Conservation (phyloP, 2,888 invertebrate species). For the Caenorhabditis sulstoni region DNA sequence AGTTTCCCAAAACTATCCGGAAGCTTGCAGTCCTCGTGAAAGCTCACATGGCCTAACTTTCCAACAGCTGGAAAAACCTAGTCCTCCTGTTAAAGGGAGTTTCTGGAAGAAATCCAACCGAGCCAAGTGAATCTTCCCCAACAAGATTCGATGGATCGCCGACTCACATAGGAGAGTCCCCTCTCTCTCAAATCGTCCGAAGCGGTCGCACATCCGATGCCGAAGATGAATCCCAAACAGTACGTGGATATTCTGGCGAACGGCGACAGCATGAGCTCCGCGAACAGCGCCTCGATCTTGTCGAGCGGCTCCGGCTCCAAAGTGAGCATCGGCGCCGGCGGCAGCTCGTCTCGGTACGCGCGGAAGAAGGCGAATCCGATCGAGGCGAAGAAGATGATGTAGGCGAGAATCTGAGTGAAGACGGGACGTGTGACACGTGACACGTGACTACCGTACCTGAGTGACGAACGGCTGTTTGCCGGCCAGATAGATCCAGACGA, state of each 20-base stretch:
- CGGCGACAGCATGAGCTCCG: conserved; percentile 58
- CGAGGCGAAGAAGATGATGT: conserved; percentile 35
- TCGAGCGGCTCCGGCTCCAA: conserved; percentile 66
- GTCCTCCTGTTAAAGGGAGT: too few species aligned
- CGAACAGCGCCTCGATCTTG: conserved; percentile 50
- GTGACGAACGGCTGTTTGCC: conserved; percentile 39
- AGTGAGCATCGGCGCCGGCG: conserved; percentile 71
- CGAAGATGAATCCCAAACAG: conserved; percentile 70
- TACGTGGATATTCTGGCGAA: conserved; percentile 56
- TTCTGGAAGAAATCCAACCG: too few species aligned
- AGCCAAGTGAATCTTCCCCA: too few species aligned
- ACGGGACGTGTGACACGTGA: too few species aligned
- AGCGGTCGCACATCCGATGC: conserved; percentile 61
- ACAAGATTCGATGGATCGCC: too few species aligned
- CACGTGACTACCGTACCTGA: too few species aligned
- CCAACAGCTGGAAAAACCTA: too few species aligned
- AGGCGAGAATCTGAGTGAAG: conserved; percentile 41
- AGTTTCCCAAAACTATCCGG: too few species aligned
- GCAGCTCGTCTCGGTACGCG: conserved; percentile 55
- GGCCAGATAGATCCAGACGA: conserved; percentile 67
- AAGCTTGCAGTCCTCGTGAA: too few species aligned
- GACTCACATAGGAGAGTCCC: conserved; percentile 52
- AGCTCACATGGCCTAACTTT: too few species aligned
- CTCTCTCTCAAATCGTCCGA: conserved; percentile 27
- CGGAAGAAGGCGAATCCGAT: conserved; percentile 55